phyloP scores from a whole-genome alignment of 2,888 invertebrate genomes.

The Hypomecis atomaria region DNA sequence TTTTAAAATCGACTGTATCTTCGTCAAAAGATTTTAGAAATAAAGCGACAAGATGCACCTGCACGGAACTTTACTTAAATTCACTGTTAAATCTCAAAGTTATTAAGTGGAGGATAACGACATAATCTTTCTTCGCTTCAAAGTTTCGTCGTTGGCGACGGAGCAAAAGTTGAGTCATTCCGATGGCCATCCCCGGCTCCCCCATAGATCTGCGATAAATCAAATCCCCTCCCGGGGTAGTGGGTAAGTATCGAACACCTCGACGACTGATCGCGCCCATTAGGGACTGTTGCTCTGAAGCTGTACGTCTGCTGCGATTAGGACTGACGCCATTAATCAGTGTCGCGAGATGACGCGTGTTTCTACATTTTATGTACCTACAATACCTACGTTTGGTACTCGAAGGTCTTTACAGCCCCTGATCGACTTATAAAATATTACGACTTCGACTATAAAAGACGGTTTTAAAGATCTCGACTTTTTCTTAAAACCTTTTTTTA shows the following conservation, averaged over 20 bases:
- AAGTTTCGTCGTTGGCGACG: conserved; percentile 9
- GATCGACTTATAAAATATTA: too few species aligned
- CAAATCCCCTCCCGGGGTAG: conserved; percentile 1
- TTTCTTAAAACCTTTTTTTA: too few species aligned
- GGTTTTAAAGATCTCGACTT: too few species aligned
- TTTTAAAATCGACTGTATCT: too few species aligned
- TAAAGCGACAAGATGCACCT: neutral
- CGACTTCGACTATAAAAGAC: too few species aligned
- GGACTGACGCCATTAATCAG: conserved; percentile 20
- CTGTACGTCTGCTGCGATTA: conserved; percentile 11
- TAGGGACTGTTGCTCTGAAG: conserved; percentile 3
- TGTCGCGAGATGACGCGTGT: conserved; percentile 11
- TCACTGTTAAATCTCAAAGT: conserved; percentile 9
- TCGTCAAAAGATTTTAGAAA: neutral
- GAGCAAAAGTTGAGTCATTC: conserved; percentile 20
- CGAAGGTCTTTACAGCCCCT: too few species aligned
- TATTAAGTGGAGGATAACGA: conserved; percentile 12
- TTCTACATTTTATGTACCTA: too few species aligned
- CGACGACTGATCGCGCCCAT: conserved; percentile 29
- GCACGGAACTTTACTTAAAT: neutral
- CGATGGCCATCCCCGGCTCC: conserved; percentile 2
- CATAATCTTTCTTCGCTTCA: conserved; percentile 20
- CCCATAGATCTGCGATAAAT: conserved; percentile 21
- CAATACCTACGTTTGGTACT: too few species aligned
- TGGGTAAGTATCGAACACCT: conserved; percentile 28